Evolutionary conservation across 2,888 invertebrate genomes (phyloP).

Genomic region (Phyto melanocephala): DNA sequence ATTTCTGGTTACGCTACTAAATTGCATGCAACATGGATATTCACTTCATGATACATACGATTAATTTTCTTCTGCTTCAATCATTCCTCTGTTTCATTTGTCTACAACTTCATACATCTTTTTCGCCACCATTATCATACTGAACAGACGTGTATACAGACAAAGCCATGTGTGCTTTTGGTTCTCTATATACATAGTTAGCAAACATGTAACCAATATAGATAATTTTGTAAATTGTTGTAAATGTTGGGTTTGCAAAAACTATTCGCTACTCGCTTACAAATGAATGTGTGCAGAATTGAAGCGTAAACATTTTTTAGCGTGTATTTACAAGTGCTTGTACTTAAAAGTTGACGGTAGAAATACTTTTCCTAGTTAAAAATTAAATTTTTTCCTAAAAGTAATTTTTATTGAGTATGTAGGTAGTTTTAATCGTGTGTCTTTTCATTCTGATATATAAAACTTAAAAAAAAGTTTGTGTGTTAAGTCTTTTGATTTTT

Average conservation of each 20-base stretch:
- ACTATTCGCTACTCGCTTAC: too few species aligned
- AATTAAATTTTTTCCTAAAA: not conserved
- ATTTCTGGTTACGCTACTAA: slow-evolving; percentile 21
- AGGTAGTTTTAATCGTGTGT: slow-evolving; percentile 50
- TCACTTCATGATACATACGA: slow-evolving; percentile 40
- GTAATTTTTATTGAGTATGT: not conserved
- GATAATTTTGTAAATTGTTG: slow-evolving; percentile 37
- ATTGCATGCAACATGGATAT: slow-evolving; percentile 64
- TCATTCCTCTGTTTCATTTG: slow-evolving; percentile 1
- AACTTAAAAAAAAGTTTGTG: not conserved
- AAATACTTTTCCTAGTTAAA: slow-evolving; percentile 28
- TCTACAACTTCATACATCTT: not conserved
- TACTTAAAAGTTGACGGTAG: not conserved
- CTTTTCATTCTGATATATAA: not conserved
- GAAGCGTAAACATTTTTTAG: slow-evolving; percentile 49
- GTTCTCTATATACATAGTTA: not conserved
- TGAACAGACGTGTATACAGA: not conserved
- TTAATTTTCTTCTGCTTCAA: slow-evolving; percentile 46
- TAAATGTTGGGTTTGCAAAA: too few species aligned
- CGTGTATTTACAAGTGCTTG: slow-evolving; percentile 1
- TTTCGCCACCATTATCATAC: not conserved
- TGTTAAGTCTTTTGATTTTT: not conserved
- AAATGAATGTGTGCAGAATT: not conserved
- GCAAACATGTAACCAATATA: not conserved
- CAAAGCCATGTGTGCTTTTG: not conserved